Evolutionary conservation across 1,140 invertebrate species (phyloP).

Genomic region (Drosophila littoralis): DNA sequence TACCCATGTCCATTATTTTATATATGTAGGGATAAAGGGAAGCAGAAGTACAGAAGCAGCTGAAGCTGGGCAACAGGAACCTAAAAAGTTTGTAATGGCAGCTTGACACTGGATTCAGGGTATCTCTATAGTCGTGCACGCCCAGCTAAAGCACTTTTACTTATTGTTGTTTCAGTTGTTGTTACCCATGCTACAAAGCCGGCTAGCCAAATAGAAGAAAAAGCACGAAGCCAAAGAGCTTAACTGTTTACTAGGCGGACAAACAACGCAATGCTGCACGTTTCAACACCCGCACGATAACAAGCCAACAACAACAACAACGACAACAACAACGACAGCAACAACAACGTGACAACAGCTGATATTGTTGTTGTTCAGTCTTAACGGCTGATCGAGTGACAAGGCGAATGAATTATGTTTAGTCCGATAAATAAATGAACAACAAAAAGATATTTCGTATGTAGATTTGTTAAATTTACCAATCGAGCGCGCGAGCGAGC

Average conservation of each 20-base stretch:
- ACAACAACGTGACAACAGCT: constrained; percentile 50
- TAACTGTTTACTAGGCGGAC: constrained; percentile 46
- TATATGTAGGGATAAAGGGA: no score
- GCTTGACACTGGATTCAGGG: no score
- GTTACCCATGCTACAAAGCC: constrained; percentile 18
- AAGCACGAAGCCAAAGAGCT: background rate
- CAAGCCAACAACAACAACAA: constrained; percentile 41
- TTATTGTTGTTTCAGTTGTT: background rate
- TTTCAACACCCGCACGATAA: constrained; percentile 72
- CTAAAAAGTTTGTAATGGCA: no score
- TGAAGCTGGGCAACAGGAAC: no score
- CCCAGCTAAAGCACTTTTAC: background rate
- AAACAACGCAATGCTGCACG: constrained; percentile 34
- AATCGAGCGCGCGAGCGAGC: constrained; percentile 73
- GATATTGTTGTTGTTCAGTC: constrained; percentile 20
- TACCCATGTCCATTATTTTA: no score
- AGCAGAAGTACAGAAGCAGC: no score
- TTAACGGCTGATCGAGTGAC: constrained; percentile 44
- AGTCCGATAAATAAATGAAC: constrained; percentile 33
- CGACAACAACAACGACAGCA: background rate
- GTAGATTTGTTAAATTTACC: constrained; percentile 57
- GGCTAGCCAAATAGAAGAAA: constrained; percentile 1
- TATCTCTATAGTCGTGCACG: no score
- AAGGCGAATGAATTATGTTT: constrained; percentile 44
- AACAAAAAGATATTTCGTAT: constrained; percentile 55